These are phyloP conservation scores for Eulemur albifrons DNA, from an alignment of 2,797 vertebrate species.

Conservation along the genomic window DNA sequence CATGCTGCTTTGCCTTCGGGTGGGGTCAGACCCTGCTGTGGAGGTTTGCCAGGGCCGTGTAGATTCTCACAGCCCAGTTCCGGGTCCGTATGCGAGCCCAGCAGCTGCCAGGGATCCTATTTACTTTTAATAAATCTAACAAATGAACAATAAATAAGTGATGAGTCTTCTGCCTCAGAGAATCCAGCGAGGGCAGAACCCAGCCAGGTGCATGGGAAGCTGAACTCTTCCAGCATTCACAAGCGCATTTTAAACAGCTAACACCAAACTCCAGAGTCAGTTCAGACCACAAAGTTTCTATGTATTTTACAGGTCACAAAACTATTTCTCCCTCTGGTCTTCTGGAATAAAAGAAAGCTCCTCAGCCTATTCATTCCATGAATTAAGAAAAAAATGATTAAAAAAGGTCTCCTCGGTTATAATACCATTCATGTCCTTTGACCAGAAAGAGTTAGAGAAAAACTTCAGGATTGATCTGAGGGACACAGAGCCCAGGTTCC, in stretches of 20 bases:
- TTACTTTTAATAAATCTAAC: slow-evolving; percentile 67
- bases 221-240: neutral
- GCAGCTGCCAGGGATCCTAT: slow-evolving; percentile 26
- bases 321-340: neutral
- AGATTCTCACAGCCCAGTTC: neutral
- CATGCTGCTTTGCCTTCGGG: neutral
- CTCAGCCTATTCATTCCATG: slow-evolving; percentile 64
- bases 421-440: slow-evolving; percentile 78
- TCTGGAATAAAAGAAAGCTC: slow-evolving; percentile 62
- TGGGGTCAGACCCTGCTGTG: neutral
- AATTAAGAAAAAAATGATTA: slow-evolving; percentile 76
- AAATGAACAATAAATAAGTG: slow-evolving; percentile 64
- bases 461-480: slow-evolving; percentile 89
- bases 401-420: slow-evolving; percentile 80
- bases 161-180: slow-evolving; percentile 41
- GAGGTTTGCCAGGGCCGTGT: neutral
- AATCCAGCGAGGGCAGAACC: slow-evolving; percentile 32
- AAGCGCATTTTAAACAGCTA: slow-evolving; percentile 12
- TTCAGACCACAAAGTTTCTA: neutral
- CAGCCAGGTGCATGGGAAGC: slow-evolving; percentile 15
- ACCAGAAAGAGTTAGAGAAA: slow-evolving; percentile 78
- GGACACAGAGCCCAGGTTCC: slow-evolving; percentile 88
- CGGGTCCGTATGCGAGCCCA: neutral
- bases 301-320: neutral
- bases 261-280: neutral